phyloP scores from a whole-genome alignment of 2,797 vertebrate genomes.

The Sebastes jordani region DNA sequence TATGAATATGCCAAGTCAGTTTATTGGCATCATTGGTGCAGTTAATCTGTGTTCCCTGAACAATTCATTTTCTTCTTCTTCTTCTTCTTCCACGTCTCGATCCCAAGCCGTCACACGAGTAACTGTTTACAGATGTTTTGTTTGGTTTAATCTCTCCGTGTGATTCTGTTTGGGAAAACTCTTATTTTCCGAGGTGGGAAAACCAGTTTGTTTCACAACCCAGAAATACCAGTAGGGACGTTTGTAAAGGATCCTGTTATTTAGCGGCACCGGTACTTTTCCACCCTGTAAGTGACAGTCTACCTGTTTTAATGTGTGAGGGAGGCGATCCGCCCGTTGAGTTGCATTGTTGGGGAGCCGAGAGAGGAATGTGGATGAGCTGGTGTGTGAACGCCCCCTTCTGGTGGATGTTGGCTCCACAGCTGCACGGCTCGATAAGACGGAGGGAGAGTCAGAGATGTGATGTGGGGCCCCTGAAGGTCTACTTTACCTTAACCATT shows the following conservation, averaged over 20 bases:
- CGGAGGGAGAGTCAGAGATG: background rate
- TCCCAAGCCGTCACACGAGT: background rate
- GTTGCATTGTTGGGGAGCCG: conserved; percentile 13
- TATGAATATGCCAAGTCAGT: background rate
- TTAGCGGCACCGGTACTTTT: conserved; percentile 58
- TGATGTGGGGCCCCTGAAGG: background rate
- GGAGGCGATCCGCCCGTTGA: background rate
- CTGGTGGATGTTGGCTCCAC: conserved; percentile 59
- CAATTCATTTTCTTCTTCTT: no score
- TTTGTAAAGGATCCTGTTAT: conserved; percentile 8
- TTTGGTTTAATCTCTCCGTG: conserved; percentile 22
- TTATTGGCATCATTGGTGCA: no score
- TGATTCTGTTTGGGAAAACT: conserved; percentile 11
- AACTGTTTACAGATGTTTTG: conserved; percentile 2
- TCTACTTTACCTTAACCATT: background rate
- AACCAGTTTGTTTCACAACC: conserved; percentile 54
- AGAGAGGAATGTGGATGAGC: background rate
- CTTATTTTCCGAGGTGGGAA: conserved; percentile 43
- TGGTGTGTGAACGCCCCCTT: conserved; percentile 69
- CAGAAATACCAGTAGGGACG: conserved; percentile 5
- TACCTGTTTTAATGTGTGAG: background rate
- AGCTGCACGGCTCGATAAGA: background rate
- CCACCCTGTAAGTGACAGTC: conserved; percentile 28
- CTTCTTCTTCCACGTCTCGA: background rate
- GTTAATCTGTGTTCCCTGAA: no score